Evolutionary conservation across 1,140 invertebrate species (phyloP), one percentile per base, ranked within the genome.

Genomic region (Eubasilissa regina): DNA sequence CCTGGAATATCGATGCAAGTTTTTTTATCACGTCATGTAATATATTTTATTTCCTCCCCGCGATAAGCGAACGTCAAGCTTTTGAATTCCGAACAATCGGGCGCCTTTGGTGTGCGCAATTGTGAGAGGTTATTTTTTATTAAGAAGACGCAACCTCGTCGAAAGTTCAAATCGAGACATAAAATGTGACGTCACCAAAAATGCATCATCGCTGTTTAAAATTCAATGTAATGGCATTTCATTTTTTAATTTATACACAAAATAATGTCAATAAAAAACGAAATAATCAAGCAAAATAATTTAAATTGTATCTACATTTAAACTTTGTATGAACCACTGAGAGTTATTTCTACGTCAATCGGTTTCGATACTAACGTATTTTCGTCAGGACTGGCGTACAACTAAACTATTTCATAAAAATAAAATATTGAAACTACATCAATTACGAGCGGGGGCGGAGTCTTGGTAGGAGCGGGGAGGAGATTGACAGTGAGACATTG

Each of bases 1-100:
- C 8, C 17, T n/a, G 53, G 53, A 56, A 56, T 56, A 56, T 15
- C 8, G n/a, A 4, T 8, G 10, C n/a, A 35, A 35, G 25, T 17
- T 56, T 56, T 55, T 56, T 56, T 56, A 8, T 17, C n/a, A 56
- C 53, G 15, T 56, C 53, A 15, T 17, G 13, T 17, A n/a, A 56
- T 56, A 15, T 56, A 56, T 51, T 56, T 56, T 56, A 15, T 56
- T 56, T 56, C 53, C 53, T 8, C 17, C 15, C 53, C 11, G 53
- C 53, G 53, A 56, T 56, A 56, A 56, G 53, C 53, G 53, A 56
- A 56, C 53, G 53, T 56, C 53, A n/a, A 4, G n/a, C 13, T 9
- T 44, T 66, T 9, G 43, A 66, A 19, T 17, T 66, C 35, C 21
- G n/a, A 56, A 51, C 48, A 13, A 62, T 43, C 25, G 60, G 1